Percentiles rank a stretch among this genome's conserved stretches.
These are phyloP conservation scores for Sebastiscus albofasciatus DNA, from an alignment of 2,797 vertebrate species.

Conservation along the genomic window DNA sequence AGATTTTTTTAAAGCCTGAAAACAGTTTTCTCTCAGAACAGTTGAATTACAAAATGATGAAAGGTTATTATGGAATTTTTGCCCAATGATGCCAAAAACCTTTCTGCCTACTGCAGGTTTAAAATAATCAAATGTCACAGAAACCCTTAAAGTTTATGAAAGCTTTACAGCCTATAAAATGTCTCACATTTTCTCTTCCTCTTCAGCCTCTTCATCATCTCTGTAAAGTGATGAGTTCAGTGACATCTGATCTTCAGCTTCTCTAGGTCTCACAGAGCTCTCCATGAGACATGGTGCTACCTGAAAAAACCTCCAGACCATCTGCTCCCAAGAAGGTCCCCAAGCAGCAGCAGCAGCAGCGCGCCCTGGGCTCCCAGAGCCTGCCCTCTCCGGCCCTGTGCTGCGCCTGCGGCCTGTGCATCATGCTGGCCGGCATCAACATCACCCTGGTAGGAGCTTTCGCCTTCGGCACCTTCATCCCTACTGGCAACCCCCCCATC, in stretches of 20 bases:
- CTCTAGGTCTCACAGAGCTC: conserved; percentile 2
- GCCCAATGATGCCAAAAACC: no score
- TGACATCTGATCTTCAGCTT: conserved; percentile 3
- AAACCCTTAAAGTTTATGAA: background rate
- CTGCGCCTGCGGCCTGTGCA: conserved; percentile 94
- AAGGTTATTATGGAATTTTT: no score
- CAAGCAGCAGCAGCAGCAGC: conserved; percentile 47
- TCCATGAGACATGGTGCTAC: conserved; percentile 67
- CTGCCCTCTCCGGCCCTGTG: conserved; percentile 92
- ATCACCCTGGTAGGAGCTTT: conserved; percentile 95
- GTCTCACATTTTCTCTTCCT: background rate
- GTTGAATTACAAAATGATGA: no score
- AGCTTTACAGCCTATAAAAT: background rate
- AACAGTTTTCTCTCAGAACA: no score
- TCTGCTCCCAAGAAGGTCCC: conserved; percentile 69
- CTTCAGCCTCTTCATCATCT: background rate
- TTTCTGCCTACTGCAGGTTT: no score
- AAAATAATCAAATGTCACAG: background rate
- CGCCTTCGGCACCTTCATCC: conserved; percentile 88
- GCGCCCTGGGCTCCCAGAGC: conserved; percentile 76
- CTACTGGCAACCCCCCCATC: conserved; percentile 88
- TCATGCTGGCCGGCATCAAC: conserved; percentile 96
- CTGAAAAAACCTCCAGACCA: conserved; percentile 78
- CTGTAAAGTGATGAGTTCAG: conserved; percentile 5
- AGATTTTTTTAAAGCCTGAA: no score